Base-by-base conservation (phyloP, 1,140 invertebrate species). In the Pomacea maculata region DNA sequence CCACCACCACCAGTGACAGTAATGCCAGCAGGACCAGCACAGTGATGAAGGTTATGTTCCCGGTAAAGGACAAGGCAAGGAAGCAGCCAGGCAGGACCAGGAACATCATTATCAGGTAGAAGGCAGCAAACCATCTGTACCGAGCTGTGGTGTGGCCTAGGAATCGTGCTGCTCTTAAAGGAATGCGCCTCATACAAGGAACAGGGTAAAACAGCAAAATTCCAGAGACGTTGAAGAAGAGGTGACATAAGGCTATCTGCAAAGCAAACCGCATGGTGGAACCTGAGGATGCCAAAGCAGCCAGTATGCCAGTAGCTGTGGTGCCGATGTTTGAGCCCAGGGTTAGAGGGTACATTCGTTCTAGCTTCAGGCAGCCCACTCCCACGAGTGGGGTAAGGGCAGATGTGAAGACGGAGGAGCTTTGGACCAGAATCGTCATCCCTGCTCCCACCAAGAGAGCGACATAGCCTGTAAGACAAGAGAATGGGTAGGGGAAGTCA, bases 251-350 rank as follows among this genome's bases (percentile, higher is more conserved):
- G 15, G 94, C 92, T 70, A 94, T 92, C 89, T 94, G 93, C 9
- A 94, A 86, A 1, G 93, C 90, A 17, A 91, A 81, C 57, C 82
- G 83, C 9, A 93, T 80, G 76, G 29, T 85, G 1, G 87, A 84
- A 15, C 90, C 87, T 19, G 82, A 82, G 6, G 92, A 89, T 7
- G 93, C 91, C 45, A 94, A 85, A 0, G 93, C 91, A 17, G 93
- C 93, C 12, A 94, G 83, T 15, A 93, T 85, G 7, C 89, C 92
- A 1, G 94, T 94, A 54, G 92, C 92, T 0, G 94, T 95, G 21
- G 94, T 94, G 11, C 94, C 94, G 78, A 94, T 91, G 85, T 94
- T 94, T 10, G 93, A 92, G 7, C 94, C 94, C 10, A 94, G 85
- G 15, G 93, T 93, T 34, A 94, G 86, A 0, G 94, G 94, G 85